phyloP scores from a whole-genome alignment of 2,797 vertebrate genomes.

The Avahi laniger region DNA sequence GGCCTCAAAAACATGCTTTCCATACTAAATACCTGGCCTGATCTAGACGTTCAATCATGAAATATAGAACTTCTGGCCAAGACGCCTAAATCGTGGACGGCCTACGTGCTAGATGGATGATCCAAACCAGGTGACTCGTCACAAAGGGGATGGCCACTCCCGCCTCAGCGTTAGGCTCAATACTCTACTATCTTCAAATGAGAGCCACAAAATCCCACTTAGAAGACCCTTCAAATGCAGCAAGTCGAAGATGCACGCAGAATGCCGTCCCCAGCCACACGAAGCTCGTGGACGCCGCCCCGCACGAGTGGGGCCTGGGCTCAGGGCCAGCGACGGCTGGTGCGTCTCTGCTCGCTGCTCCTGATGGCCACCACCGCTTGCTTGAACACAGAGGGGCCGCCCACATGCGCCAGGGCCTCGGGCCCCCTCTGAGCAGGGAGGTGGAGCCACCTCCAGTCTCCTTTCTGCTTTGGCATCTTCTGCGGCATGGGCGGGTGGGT shows the following conservation, averaged over 20 bases:
- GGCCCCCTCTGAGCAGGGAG: too few relatives aligned
- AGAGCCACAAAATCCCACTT: not conserved
- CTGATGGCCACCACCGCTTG: not conserved
- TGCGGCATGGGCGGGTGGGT: too few relatives aligned
- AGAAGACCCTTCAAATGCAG: not conserved
- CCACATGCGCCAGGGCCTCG: too few relatives aligned
- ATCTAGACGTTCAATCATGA: not conserved
- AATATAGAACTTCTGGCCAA: not conserved
- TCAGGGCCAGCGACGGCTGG: too few relatives aligned
- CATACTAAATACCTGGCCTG: not conserved
- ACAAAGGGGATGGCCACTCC: accelerated
- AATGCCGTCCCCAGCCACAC: not conserved
- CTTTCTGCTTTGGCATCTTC: not conserved
- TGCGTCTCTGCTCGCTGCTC: too few relatives aligned
- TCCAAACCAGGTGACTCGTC: too few relatives aligned
- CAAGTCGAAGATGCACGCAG: not conserved
- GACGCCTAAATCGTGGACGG: not conserved
- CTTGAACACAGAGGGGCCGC: not conserved
- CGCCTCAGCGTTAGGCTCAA: too few relatives aligned
- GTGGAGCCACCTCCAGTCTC: not conserved
- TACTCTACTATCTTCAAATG: not conserved
- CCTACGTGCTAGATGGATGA: accelerated
- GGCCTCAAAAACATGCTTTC: not conserved
- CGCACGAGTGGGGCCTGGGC: too few relatives aligned
- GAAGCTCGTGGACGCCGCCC: too few relatives aligned